Conservation (phyloP, 2,888 invertebrate species). For the Chloromyia formosa region DNA sequence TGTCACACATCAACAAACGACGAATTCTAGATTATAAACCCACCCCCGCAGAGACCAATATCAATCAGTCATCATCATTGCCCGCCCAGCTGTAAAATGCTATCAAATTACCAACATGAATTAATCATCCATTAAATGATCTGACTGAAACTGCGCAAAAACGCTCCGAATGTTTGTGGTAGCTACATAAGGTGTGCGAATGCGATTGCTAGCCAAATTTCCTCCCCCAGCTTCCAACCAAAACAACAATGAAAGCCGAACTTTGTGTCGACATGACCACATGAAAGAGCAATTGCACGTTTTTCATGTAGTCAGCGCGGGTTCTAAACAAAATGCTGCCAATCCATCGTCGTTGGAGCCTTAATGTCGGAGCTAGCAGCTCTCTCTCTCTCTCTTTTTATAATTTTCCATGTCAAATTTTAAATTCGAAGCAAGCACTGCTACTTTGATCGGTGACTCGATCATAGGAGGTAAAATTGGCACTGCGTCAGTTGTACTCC, state of each 20-base stretch:
- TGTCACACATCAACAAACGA: too few relatives aligned
- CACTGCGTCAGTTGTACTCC: neutral
- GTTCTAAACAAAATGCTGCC: neutral
- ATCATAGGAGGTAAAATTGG: too few relatives aligned
- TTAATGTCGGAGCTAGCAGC: too few relatives aligned
- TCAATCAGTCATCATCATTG: too few relatives aligned
- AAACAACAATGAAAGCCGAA: too few relatives aligned
- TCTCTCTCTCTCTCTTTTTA: neutral
- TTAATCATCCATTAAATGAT: conserved; percentile 2
- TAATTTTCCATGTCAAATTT: neutral
- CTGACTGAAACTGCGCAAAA: conserved; percentile 1
- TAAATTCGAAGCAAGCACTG: neutral
- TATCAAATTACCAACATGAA: neutral
- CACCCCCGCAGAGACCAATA: too few relatives aligned
- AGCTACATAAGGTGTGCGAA: too few relatives aligned
- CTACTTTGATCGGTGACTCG: neutral
- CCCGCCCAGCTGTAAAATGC: neutral
- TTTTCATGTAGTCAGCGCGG: neutral
- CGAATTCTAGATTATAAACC: too few relatives aligned
- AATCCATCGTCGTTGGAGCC: neutral
- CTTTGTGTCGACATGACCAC: neutral
- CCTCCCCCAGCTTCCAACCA: too few relatives aligned
- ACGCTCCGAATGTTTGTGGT: neutral
- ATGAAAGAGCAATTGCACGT: neutral
- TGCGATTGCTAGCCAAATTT: too few relatives aligned